Conservation (phyloP, 2,888 invertebrate genomes). For the Hirtodrosophila cameraria region DNA sequence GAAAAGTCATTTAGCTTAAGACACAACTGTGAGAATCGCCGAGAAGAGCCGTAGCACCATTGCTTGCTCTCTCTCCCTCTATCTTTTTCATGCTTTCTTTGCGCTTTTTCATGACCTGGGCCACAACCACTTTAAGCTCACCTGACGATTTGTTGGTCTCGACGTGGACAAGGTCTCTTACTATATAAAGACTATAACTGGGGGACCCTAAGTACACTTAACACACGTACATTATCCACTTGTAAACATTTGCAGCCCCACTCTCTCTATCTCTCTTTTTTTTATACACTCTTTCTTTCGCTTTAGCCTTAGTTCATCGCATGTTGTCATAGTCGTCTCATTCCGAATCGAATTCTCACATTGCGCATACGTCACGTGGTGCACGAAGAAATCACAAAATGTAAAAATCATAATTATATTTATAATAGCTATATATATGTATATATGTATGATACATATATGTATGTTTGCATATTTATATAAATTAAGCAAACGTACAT, state of each 20-base stretch:
- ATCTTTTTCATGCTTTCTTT: not conserved
- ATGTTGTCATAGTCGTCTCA: slow-evolving; percentile 25
- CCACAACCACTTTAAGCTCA: slow-evolving; percentile 29
- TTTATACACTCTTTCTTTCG: slow-evolving; percentile 1
- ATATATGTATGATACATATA: not conserved
- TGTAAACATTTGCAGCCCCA: not conserved
- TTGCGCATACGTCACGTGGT: slow-evolving; percentile 63
- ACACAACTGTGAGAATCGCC: not conserved
- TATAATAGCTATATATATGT: slow-evolving; percentile 46
- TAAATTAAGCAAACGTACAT: slow-evolving; percentile 30
- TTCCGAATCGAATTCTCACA: slow-evolving; percentile 19
- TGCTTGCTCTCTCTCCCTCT: not conserved
- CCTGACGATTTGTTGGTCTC: slow-evolving; percentile 24
- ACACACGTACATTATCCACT: slow-evolving; percentile 26
- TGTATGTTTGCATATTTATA: slow-evolving; percentile 4
- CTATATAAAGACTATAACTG: slow-evolving; percentile 10
- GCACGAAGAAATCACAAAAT: slow-evolving; percentile 27
- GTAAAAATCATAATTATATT: slow-evolving; percentile 34
- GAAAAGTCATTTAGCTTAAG: not conserved
- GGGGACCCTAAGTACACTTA: slow-evolving; percentile 7
- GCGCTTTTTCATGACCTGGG: slow-evolving; percentile 32
- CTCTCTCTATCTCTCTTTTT: not conserved
- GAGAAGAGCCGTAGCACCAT: not conserved
- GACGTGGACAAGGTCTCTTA: slow-evolving; percentile 23
- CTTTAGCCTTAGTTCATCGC: slow-evolving; percentile 17